Evolutionary conservation across 2,113 vertebrate genomes (phyloP).

Genomic region (Athene cunicularia): DNA sequence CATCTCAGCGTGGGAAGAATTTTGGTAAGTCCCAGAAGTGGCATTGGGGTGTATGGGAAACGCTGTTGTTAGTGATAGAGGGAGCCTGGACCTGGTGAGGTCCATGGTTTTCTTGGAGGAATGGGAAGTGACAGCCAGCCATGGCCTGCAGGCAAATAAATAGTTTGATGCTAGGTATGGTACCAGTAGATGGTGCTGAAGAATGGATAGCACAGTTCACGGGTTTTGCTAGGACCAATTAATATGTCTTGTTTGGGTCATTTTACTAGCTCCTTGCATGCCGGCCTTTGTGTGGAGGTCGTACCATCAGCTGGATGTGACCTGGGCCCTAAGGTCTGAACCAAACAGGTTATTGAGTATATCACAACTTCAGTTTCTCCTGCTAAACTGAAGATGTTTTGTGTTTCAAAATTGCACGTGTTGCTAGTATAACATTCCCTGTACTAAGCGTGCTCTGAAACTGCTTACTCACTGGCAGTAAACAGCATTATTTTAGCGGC

Average conservation of each 20-base stretch:
- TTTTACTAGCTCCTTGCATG: not conserved
- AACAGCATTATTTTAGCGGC: not conserved
- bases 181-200: slow-evolving; percentile 60
- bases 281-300: fast-evolving
- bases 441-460: not conserved
- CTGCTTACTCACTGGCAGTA: not conserved
- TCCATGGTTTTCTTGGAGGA: not conserved
- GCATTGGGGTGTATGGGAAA: not conserved
- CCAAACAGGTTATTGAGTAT: not conserved
- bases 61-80: not conserved
- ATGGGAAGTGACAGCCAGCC: not conserved
- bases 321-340: not conserved
- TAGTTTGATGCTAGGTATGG: not conserved
- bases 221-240: not conserved
- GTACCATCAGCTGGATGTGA: fast-evolving
- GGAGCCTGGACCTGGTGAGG: not conserved
- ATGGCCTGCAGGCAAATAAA: not conserved
- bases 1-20: not conserved
- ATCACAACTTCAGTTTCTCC: not conserved
- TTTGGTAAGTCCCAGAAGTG: not conserved
- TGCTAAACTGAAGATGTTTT: not conserved
- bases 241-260: not conserved
- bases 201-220: slow-evolving; percentile 10
- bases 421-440: not conserved
- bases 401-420: not conserved